Conservation (phyloP, 2,888 invertebrate genomes). For the Sabellastarte sp. region DNA sequence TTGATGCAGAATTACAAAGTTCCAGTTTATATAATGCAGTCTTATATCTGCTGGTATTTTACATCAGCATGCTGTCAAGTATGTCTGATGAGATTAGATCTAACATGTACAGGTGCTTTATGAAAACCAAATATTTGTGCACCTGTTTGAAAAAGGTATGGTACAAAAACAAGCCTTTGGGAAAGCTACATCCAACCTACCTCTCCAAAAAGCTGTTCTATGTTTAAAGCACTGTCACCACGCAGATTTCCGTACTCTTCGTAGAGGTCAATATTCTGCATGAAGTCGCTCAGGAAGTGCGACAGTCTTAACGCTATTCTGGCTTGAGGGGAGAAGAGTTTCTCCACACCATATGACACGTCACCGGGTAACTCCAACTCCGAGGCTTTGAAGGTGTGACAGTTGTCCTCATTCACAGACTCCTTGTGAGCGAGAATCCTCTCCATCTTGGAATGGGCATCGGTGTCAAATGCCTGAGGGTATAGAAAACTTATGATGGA, state of each 20-base stretch:
- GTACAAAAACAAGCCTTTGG: too few relatives aligned
- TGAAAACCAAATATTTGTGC: too few relatives aligned
- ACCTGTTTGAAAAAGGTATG: too few relatives aligned
- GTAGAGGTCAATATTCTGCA: slow-evolving; percentile 64
- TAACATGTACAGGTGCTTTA: too few relatives aligned
- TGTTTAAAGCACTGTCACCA: slow-evolving; percentile 54
- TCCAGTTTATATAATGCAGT: too few relatives aligned
- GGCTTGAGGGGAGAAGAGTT: slow-evolving; percentile 89
- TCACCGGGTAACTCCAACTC: slow-evolving; percentile 73
- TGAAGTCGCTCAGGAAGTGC: slow-evolving; percentile 92
- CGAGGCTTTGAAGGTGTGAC: slow-evolving; percentile 32
- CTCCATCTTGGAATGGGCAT: slow-evolving; percentile 32
- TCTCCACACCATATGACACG: slow-evolving; percentile 79
- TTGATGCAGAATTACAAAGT: too few relatives aligned
- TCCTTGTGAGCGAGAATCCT: slow-evolving; percentile 29
- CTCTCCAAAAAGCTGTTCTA: slow-evolving; percentile 65
- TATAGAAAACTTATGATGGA: too few relatives aligned
- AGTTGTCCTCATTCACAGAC: slow-evolving; percentile 39
- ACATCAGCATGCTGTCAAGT: too few relatives aligned
- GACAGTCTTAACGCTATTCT: slow-evolving; percentile 93
- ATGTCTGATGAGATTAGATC: too few relatives aligned
- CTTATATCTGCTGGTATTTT: too few relatives aligned
- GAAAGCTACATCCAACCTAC: too few relatives aligned
- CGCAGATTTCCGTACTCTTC: slow-evolving; percentile 57
- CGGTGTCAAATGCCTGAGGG: slow-evolving; percentile 39